phyloP scores from a whole-genome alignment of 92 coral and sea anemone genomes.

The Parazoanthus darwini region DNA sequence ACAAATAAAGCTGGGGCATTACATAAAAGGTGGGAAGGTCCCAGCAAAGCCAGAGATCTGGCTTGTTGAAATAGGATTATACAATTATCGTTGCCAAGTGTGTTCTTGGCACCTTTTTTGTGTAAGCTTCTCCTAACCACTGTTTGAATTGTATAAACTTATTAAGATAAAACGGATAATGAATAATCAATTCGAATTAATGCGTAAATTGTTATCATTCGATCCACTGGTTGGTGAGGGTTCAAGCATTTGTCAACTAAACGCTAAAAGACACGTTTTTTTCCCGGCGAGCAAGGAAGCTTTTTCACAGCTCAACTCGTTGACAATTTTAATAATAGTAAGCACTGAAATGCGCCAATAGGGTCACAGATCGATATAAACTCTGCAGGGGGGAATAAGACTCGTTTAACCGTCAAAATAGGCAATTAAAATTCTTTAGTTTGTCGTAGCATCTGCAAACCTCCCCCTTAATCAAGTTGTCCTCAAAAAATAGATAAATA shows the following conservation, averaged over 20 bases:
- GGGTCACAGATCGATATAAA: slow-evolving; percentile 61
- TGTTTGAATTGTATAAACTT: slow-evolving; percentile 26
- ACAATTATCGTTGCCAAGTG: slow-evolving; percentile 47
- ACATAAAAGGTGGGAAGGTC: slow-evolving; percentile 9
- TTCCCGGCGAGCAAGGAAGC: slow-evolving; percentile 27
- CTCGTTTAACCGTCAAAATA: slow-evolving; percentile 85
- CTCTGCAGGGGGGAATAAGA: slow-evolving; percentile 87
- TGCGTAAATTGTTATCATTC: slow-evolving; percentile 18
- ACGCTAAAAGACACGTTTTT: slow-evolving; percentile 5
- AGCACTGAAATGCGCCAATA: slow-evolving; percentile 44
- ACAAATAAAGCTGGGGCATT: not conserved
- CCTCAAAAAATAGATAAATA: slow-evolving; percentile 81
- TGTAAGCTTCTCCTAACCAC: not conserved
- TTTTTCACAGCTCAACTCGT: slow-evolving; percentile 21
- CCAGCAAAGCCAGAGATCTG: slow-evolving; percentile 21
- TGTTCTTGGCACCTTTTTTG: not conserved
- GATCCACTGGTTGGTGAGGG: slow-evolving; percentile 2
- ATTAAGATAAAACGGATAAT: slow-evolving; percentile 21
- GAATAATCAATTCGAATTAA: slow-evolving; percentile 29
- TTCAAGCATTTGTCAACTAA: not conserved
- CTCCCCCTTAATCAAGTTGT: slow-evolving; percentile 90
- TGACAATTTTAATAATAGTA: slow-evolving; percentile 35
- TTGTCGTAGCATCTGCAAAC: slow-evolving; percentile 75
- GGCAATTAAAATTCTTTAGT: slow-evolving; percentile 92
- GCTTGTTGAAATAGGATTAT: slow-evolving; percentile 55